Evolutionary conservation across 2,888 invertebrate species (phyloP), one percentile per base, ranked within the genome.

Genomic region (Salticus scenicus): DNA sequence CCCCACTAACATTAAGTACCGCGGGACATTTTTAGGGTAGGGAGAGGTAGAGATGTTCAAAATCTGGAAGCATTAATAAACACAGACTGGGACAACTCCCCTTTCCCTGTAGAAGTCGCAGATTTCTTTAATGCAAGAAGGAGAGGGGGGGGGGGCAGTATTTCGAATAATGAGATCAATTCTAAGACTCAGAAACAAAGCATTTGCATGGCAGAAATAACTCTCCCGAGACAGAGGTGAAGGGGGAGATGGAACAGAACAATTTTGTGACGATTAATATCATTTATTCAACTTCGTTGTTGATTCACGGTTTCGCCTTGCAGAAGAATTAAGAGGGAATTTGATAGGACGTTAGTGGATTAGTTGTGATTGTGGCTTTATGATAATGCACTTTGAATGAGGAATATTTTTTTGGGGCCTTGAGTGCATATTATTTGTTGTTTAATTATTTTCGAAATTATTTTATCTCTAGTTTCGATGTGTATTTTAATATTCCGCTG

Each of bases 231-330:
- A 71, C 12, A 28, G 4, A 24, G 42, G 14, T 41, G 27, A 1
- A 33, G 17, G 37, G 33, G n/a, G 33, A 14, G 33, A n/a, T 37
- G 37, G 30, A 41, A 28, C 27, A 57, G 73, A 37, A 42, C 63
- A 82, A 63, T 30, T 82, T 64, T 57, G 12, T 30, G 71, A 42
- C 82, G 66, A 84, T 84, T 84, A 84, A 84, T 84, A 84, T 77
- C 83, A 77, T 84, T 84, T 84, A 84, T 84, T 84, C 75, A 24
- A 74, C 81, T 41, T 81, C 81, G 71, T 82, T 76, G 82, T 70
- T 75, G 75, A 81, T 81, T 74, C 81, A 42, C 33, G 27, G 66
- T 42, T 63, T 42, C 41, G 10, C 28, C 42, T 42, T 24, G 28
- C 27, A 20, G 31, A 31, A 20, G 82, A 67, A 77, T 77, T 78